Evolutionary conservation across 2,797 vertebrate genomes (phyloP).

Genomic region (Prionace glauca): DNA sequence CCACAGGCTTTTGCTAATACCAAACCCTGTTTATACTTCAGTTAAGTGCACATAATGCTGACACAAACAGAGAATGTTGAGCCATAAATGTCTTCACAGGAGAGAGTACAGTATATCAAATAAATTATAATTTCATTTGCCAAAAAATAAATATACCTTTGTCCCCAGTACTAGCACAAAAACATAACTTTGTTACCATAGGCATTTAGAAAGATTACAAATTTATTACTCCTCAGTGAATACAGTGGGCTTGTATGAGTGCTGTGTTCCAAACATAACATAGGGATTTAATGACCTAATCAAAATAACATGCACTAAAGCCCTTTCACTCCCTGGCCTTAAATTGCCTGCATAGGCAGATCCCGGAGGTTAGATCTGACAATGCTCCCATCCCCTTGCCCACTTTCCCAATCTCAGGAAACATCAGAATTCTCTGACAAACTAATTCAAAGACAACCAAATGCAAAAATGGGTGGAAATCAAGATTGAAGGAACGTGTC

Average conservation of each 20-base stretch:
- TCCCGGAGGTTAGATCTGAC: not conserved
- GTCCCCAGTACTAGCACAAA: not conserved
- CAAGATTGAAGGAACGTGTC: not conserved
- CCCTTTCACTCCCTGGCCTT: not conserved
- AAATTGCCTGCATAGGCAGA: not conserved
- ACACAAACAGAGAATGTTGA: not conserved
- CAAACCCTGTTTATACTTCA: not conserved
- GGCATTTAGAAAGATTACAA: slow-evolving; percentile 15
- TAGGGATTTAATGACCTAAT: slow-evolving; percentile 16
- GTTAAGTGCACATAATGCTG: not conserved
- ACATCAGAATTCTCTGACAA: not conserved
- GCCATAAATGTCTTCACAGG: not conserved
- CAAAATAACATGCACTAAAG: not conserved
- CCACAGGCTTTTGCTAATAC: not conserved
- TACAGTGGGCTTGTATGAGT: not conserved
- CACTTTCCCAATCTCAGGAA: not conserved
- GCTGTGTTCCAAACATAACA: slow-evolving; percentile 9
- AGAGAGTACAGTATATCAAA: not conserved
- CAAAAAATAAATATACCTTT: slow-evolving; percentile 3
- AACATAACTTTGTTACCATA: slow-evolving; percentile 14
- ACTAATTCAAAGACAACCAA: not conserved
- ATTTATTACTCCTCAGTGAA: not conserved
- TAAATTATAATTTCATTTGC: not conserved
- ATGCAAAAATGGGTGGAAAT: not conserved
- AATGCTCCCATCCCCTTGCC: not conserved